Base-by-base conservation (phyloP, 2,888 invertebrate genomes). In the Drosophila mayaguana region DNA sequence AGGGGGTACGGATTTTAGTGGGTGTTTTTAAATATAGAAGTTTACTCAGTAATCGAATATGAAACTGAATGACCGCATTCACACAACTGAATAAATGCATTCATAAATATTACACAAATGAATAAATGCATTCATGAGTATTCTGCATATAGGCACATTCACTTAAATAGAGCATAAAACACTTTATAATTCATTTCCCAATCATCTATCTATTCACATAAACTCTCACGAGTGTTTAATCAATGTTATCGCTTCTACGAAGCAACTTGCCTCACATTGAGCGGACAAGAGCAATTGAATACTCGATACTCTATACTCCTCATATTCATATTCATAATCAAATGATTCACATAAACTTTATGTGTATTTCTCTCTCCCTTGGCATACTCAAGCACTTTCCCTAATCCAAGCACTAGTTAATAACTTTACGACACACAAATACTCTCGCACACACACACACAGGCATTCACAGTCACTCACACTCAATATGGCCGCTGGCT, bases 401-500 rank as follows among this genome's bases (percentile, higher is more conserved):
- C 78, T 78, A 78, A 81, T 74, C 55, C 69, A 72, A 70, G 56
- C 68, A 75, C 73, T 72, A 66, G 72, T 65, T 78, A 81, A 79
- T 86, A 83, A 77, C 86, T 88, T 88, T 85, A 88, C 76, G 88
- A 65, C 73, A 64, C 45, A 62, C 54, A 62, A 18, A 65, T 34
- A 28, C n/a, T 22, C 18, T 40, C 36, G 42, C 51, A 43, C 28
- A 28, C 54, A 3, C 46, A 54, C 53, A 34, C 63, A 56, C 7
- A 7, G 28, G 8, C 54, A 42, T 18, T 20, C 43, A 43, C 20
- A 25, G 22, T 28, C 64, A 65, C 22, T 61, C 57, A 46, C 40
- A 46, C 43, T 40, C 43, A 68, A 65, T 79, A 78, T 75, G 62
- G 75, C 80, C 75, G 34, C 42, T n/a, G 60, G 69, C 75, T 51